Conservation (phyloP, 2,888 invertebrate species). For the Eucera pruinosa region DNA sequence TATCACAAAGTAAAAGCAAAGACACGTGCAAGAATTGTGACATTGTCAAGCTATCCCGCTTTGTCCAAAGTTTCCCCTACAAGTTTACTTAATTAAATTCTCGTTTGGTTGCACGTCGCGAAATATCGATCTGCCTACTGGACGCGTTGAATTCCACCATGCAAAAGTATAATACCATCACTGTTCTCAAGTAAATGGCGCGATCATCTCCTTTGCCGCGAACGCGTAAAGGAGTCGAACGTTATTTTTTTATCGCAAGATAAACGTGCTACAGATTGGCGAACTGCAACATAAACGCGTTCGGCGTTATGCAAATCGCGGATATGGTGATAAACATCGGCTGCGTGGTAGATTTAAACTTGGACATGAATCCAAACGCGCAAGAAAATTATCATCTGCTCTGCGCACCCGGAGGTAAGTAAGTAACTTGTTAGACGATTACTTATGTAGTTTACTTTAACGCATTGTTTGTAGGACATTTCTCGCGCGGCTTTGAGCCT, state of each 20-base stretch:
- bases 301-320: constrained; percentile 76
- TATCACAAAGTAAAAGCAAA: too few relatives aligned
- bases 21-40: too few relatives aligned
- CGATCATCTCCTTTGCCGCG: neutral
- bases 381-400: constrained; percentile 79
- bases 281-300: constrained; percentile 76
- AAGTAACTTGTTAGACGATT: neutral
- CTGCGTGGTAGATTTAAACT: constrained; percentile 76
- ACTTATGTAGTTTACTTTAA: too few relatives aligned
- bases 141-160: constrained; percentile 64
- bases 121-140: constrained; percentile 66
- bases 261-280: constrained; percentile 73
- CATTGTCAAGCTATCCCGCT: too few relatives aligned
- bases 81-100: neutral
- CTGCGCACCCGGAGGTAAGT: constrained; percentile 70
- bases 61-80: too few relatives aligned
- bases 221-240: neutral
- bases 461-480: too few relatives aligned
- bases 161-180: constrained; percentile 64
- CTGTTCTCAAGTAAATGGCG: constrained; percentile 65
- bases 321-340: constrained; percentile 68
- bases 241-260: constrained; percentile 2
- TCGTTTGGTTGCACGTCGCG: constrained; percentile 41
- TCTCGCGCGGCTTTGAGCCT: too few relatives aligned
- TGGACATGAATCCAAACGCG: constrained; percentile 81